Conservation (phyloP, 2,113 vertebrate genomes). For the Boleophthalmus pectinirostris region DNA sequence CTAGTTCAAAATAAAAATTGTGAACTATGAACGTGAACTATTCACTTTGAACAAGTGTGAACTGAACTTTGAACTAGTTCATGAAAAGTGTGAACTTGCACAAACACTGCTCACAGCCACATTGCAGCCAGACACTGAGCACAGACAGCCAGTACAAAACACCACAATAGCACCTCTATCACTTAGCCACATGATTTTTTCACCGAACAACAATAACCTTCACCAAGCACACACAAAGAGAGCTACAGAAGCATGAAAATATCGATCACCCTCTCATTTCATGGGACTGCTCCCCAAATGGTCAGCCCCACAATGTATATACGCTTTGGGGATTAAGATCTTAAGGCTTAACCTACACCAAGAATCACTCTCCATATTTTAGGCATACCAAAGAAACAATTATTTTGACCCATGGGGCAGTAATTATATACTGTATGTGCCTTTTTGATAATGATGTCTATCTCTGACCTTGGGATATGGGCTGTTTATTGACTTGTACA, state of each 20-base stretch:
- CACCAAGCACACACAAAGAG: neutral
- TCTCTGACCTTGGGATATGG: neutral
- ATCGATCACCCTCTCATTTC: neutral
- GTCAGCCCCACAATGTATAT: neutral
- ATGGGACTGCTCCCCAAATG: neutral
- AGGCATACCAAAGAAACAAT: neutral
- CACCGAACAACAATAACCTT: neutral
- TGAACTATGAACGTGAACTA: too few relatives aligned
- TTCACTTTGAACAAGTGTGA: too few relatives aligned
- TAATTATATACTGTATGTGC: neutral
- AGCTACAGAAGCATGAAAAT: neutral
- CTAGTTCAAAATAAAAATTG: too few relatives aligned
- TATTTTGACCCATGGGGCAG: neutral
- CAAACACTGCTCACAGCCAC: neutral
- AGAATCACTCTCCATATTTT: neutral
- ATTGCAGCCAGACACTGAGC: neutral
- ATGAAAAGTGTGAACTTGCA: too few relatives aligned
- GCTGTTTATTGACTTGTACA: neutral
- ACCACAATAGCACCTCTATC: neutral
- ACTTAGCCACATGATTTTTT: neutral
- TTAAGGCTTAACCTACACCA: neutral
- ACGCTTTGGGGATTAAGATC: neutral
- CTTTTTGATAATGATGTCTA: neutral
- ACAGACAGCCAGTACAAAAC: neutral
- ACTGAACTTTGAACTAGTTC: too few relatives aligned